Base-by-base conservation (phyloP, 2,888 invertebrate species). In the Scaptomyza reducta region DNA sequence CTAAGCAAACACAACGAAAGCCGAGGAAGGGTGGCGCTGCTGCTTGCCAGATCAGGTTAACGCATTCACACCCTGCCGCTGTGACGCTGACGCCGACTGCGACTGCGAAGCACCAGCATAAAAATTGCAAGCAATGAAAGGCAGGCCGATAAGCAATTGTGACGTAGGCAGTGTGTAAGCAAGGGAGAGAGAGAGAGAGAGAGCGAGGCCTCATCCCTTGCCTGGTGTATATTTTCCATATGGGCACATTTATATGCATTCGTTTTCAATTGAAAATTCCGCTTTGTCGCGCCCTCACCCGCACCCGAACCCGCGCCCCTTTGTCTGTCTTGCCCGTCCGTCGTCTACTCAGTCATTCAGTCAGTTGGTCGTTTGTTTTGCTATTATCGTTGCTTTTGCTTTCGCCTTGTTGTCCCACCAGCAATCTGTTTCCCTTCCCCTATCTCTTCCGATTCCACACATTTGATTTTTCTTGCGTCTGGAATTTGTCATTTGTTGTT, bases 181-280 rank as follows among this genome's bases (percentile, higher is more conserved):
- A 76, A 58, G 42, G 2, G 13, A 29, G 47, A 9, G 46, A 18
- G 1, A 33, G 10, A 50, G 22, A 11, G 25, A 14, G 11, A 35
- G 11, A 11, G 22, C 6, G 14, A 14, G 38, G 45, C 46, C 64
- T 54, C 68, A 73, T 68, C 56, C 61, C 57, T 41, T 64, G 61
- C 57, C 46, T 70, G 65, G 73, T 65, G 73, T 63, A 70, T 64
- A 60, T 75, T 82, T 79, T 86, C 83, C 88, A 87, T 87, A 87
- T 86, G 85, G 88, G 86, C 77, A 70, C 80, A 86, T 86, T 84
- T 81, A 84, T 87, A 83, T 76, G 84, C 82, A 86, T 83, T 83
- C 82, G 67, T 77, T 87, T 87, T 85, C 83, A 87, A 87, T 84
- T 84, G 85, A 79, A 84, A 80, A 76, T 73, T 74, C 57, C 60